Base-by-base conservation (phyloP, 1,140 invertebrate species). In the Thalassaphorura encarpata region DNA sequence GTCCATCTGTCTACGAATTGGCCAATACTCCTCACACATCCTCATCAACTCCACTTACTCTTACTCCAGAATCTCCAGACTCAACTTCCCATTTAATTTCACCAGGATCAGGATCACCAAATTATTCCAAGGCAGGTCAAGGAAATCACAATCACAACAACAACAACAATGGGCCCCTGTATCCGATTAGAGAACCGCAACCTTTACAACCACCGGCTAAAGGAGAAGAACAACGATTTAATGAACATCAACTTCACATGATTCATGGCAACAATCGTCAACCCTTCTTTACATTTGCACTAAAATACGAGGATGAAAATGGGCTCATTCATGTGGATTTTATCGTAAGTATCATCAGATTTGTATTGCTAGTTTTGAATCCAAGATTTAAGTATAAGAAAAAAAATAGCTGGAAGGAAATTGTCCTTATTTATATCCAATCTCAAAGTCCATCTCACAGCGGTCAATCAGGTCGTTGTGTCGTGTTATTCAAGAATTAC, bases 231-330 rank as follows among this genome's bases (percentile, higher is more conserved):
- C 41, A 33, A 55, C 6, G 16, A 26, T 16, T 8, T 16, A 24
- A 21, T 19, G n/a, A 49, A 4, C 28, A 56, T 26, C 47, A 54
- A 13, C 33, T 56, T 6, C 19, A 33, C 33, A 55, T 63, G 29
- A 48, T 49, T n/a, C 42, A 61, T 29, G 48, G 40, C 31, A 54
- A 64, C 18, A 58, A 54, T 43, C 56, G 63, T 5, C 63, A 64
- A 43, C 63, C 63, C 8, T 64, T 64, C 47, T 64, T 64, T 51
- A 64, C 63, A 15, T 64, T 64, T 52, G 60, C 56, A 29, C 51
- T 64, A 16, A 64, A 64, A 42, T 64, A 61, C 33, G 63, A 64
- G 19, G 31, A 59, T 27, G 63, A 58, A n/a, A 64, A 61, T 41
- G 57, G 60, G 15, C 39, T 59, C 19, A 50, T 61, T 18, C 46